These are phyloP conservation scores for Phalacrocorax carbo DNA, from an alignment of 2,113 vertebrate genomes.

Conservation along the genomic window DNA sequence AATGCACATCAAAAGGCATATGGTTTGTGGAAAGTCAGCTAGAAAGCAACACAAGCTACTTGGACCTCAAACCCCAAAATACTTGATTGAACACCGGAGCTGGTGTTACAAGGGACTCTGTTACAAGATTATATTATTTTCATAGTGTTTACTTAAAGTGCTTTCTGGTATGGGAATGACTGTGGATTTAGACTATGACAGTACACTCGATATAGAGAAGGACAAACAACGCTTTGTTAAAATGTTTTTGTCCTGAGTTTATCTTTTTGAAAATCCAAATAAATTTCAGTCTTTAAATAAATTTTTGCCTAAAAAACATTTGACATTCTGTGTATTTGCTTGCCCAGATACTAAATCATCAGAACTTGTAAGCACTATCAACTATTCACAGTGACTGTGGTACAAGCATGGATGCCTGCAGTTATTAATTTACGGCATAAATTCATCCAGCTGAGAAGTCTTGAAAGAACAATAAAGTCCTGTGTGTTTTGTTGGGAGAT, in stretches of 20 bases:
- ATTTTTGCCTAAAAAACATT: neutral
- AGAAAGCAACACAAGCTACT: neutral
- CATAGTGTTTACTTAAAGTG: neutral
- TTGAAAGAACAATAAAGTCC: neutral
- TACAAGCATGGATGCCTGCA: neutral
- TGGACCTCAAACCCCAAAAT: neutral
- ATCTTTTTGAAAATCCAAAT: neutral
- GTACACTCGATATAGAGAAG: neutral
- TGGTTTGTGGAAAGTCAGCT: neutral
- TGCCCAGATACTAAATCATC: conserved; percentile 16
- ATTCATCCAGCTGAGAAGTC: neutral
- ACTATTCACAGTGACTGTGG: conserved; percentile 2
- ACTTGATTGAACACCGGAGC: neutral
- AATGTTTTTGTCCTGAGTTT: neutral
- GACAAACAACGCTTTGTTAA: neutral
- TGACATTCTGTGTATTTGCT: neutral
- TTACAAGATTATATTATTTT: neutral
- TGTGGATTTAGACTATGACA: neutral
- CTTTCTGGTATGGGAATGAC: neutral
- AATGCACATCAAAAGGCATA: neutral
- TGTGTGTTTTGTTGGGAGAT: neutral
- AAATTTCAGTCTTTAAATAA: conserved; percentile 8
- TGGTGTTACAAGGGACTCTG: neutral
- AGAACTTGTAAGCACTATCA: conserved; percentile 21
- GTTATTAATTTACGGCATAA: conserved; percentile 23